A percentile compares a stretch with the other conserved stretches of the same genome.
These are phyloP conservation scores for Limnodromus scolopaceus DNA, from an alignment of 2,797 vertebrate species.

Conservation along the genomic window DNA sequence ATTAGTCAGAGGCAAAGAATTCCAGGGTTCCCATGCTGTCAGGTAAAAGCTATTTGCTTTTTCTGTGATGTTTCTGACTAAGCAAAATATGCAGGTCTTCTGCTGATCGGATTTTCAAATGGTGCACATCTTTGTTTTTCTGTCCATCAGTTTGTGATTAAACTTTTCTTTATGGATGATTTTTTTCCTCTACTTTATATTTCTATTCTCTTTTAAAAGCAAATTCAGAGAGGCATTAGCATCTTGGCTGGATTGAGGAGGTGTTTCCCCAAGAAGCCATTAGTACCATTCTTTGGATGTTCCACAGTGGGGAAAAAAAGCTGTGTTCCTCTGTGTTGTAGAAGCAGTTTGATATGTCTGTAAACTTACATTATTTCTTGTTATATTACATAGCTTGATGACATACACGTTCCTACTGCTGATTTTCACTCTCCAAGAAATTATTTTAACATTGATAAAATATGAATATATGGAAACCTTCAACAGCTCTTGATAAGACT, in stretches of 20 bases:
- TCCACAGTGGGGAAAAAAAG: not conserved
- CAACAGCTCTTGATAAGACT: not conserved
- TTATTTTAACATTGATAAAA: not conserved
- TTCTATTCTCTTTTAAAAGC: not conserved
- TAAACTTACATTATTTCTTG: not conserved
- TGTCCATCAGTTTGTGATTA: not conserved
- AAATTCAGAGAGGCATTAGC: not conserved
- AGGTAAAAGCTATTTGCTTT: not conserved
- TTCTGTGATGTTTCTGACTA: not conserved
- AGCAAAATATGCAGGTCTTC: not conserved
- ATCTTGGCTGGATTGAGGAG: not conserved
- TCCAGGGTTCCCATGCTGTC: not conserved
- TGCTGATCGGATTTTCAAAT: not conserved
- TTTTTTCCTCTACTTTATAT: not conserved
- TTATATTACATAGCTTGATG: not conserved
- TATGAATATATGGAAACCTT: not conserved
- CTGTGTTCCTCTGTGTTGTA: not conserved
- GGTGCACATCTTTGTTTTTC: not conserved
- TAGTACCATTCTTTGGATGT: not conserved
- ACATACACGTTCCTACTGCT: not conserved
- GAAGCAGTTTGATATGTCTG: not conserved
- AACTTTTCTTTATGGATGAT: not conserved
- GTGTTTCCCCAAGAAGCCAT: not conserved
- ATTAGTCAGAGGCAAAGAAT: not conserved
- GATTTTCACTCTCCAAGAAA: not conserved